phyloP scores from a whole-genome alignment of 2,888 invertebrate species.

The Polydesmus complanatus region DNA sequence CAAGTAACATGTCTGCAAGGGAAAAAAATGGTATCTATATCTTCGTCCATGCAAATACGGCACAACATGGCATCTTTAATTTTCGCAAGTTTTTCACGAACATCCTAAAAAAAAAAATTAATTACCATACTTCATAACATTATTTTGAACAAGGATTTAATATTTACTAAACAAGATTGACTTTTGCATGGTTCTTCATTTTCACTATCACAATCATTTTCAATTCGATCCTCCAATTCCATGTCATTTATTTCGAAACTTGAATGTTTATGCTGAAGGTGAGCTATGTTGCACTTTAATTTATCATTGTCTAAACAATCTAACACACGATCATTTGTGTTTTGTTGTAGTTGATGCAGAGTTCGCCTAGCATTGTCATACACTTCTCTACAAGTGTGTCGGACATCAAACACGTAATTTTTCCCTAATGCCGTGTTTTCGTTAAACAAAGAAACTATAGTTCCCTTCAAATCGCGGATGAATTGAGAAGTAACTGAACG shows the following conservation, averaged over 20 bases:
- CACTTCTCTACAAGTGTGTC: slow-evolving; percentile 73
- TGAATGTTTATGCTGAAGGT: too few relatives aligned
- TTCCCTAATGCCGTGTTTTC: slow-evolving; percentile 73
- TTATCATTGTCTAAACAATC: neutral
- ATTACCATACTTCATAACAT: neutral
- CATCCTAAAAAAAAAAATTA: slow-evolving; percentile 34
- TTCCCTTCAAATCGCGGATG: slow-evolving; percentile 76
- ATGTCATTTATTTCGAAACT: neutral
- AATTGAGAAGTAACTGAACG: slow-evolving; percentile 77
- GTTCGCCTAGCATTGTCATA: slow-evolving; percentile 73
- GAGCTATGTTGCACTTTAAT: too few relatives aligned
- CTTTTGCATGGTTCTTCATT: slow-evolving; percentile 20
- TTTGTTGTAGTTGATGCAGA: slow-evolving; percentile 40
- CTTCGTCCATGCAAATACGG: slow-evolving; percentile 73
- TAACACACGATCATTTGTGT: neutral
- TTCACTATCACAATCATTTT: neutral
- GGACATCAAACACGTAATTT: slow-evolving; percentile 80
- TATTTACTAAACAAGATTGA: neutral
- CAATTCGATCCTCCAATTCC: neutral
- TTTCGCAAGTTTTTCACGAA: slow-evolving; percentile 41
- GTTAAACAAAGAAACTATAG: slow-evolving; percentile 79
- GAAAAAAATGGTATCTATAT: slow-evolving; percentile 67
- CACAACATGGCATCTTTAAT: slow-evolving; percentile 59
- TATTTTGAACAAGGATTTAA: neutral
- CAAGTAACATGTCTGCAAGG: slow-evolving; percentile 80